Conservation (phyloP, 1,140 invertebrate species). For the Pissodes strobi region DNA sequence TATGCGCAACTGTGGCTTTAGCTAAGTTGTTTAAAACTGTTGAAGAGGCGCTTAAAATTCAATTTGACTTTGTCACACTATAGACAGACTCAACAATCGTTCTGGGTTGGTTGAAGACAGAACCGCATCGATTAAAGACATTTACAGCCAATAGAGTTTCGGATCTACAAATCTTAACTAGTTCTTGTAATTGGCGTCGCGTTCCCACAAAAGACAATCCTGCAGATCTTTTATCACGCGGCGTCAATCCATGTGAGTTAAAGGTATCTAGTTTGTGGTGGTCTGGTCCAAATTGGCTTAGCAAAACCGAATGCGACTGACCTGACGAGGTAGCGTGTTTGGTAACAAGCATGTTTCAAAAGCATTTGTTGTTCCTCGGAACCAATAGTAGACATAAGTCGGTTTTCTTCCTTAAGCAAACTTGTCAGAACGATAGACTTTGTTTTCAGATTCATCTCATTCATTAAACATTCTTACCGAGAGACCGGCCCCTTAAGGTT, state of each 20-base stretch:
- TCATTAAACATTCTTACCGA: neutral
- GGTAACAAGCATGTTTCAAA: neutral
- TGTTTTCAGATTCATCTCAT: neutral
- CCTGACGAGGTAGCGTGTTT: neutral
- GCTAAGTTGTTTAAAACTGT: neutral
- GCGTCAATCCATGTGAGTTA: too few relatives aligned
- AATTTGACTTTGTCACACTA: neutral
- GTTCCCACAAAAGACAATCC: neutral
- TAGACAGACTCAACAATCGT: neutral
- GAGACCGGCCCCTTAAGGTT: constrained; percentile 1
- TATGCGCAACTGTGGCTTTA: neutral
- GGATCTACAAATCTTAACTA: neutral
- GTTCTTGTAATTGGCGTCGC: neutral
- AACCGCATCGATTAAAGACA: neutral
- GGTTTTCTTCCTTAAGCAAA: neutral
- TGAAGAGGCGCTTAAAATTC: too few relatives aligned
- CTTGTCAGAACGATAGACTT: neutral
- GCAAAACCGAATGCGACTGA: neutral
- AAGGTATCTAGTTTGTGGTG: neutral
- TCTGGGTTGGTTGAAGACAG: neutral
- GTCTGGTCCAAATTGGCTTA: neutral
- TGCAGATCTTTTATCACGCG: neutral
- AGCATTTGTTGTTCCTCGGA: neutral
- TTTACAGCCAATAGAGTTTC: neutral
- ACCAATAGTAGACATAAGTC: neutral